Evolutionary conservation across 2,797 vertebrate species (phyloP), one percentile per base, ranked within the genome.

Genomic region (Semaprochilodus insignis): DNA sequence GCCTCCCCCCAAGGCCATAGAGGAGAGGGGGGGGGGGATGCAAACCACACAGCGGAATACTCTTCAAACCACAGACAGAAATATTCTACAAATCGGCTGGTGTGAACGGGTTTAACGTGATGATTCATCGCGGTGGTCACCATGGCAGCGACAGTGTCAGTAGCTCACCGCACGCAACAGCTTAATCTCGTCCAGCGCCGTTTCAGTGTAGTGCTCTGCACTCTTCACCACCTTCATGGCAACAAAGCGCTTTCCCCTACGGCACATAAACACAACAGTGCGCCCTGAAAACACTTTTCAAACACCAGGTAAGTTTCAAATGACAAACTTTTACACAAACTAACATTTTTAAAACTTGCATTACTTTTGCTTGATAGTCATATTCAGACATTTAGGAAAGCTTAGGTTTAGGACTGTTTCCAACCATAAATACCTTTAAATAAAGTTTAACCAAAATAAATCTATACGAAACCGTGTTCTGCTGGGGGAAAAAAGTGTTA

Each of bases 151-250:
- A 25, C 71, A 83, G 83, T 59, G 60, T 74, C 31, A 5, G 13
- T 21, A n/a, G 90, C 95, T 97, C 92, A 99, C 98, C 55, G 97
- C 95, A 92, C 96, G 96, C 52, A 99, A 95, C 88, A 99, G 91
- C 85, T 96, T 97, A 90, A 99, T 99, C 92, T 99, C 98, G 91
- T 99, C 98, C 88, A 99, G 88, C 0, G 98, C 98, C 0, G 98
- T 99, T 91, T 99, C 98, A 0, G 98, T 99, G 90, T 99, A 99
- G 93, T 99, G 98, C 85, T 99, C 97, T 19, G 98, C 98, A 89
- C 98, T 99, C 93, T 99, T 99, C 86, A 99, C 97, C 89, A 99
- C 98, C 92, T 99, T 99, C 97, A 99, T 98, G 54, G 98, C 98
- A 91, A 99, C 98, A 87, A 99, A 99, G 36, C 95, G 93, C 91